A percentile compares a stretch with the other conserved stretches of the same genome.
These are phyloP conservation scores for Apocrypta bakeri DNA, from an alignment of 1,140 invertebrate species.

Conservation along the genomic window DNA sequence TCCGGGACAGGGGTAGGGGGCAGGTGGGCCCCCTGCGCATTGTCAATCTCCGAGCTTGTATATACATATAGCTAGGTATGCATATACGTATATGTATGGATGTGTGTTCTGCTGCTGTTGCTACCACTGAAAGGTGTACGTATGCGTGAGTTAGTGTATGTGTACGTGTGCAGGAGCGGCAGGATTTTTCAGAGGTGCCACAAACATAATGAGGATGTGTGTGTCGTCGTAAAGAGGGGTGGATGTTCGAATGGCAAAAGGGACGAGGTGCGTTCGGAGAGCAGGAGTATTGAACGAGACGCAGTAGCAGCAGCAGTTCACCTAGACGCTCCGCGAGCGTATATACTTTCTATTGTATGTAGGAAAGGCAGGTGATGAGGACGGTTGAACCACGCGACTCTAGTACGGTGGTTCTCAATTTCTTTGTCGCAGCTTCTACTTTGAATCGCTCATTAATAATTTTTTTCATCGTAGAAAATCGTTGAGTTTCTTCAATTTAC, in stretches of 20 bases:
- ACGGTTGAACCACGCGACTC: constrained; percentile 74
- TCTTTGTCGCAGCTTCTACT: not conserved
- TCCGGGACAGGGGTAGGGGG: constrained; percentile 69
- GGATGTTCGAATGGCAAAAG: constrained; percentile 47
- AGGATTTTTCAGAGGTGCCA: constrained; percentile 50
- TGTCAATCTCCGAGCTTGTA: constrained; percentile 72
- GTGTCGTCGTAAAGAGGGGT: constrained; percentile 60
- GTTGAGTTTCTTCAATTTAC: too few species aligned
- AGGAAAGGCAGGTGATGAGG: constrained; percentile 73
- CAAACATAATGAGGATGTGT: constrained; percentile 66
- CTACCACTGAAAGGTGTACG: constrained; percentile 36
- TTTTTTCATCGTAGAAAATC: not conserved
- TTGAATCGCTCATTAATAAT: not conserved
- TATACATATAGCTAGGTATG: constrained; percentile 40
- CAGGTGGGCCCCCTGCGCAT: constrained; percentile 75
- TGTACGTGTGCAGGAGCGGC: constrained; percentile 36
- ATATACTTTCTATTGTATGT: constrained; percentile 61
- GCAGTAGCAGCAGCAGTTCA: constrained; percentile 58
- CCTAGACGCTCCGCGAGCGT: constrained; percentile 63
- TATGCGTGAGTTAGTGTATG: constrained; percentile 24
- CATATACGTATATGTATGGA: too few species aligned
- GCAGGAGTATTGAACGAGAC: constrained; percentile 42
- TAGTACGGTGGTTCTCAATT: constrained; percentile 44
- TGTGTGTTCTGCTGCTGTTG: too few species aligned
- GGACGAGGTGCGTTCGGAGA: constrained; percentile 38